Conservation (phyloP, 2,797 vertebrate species). For the Tangara arthus region DNA sequence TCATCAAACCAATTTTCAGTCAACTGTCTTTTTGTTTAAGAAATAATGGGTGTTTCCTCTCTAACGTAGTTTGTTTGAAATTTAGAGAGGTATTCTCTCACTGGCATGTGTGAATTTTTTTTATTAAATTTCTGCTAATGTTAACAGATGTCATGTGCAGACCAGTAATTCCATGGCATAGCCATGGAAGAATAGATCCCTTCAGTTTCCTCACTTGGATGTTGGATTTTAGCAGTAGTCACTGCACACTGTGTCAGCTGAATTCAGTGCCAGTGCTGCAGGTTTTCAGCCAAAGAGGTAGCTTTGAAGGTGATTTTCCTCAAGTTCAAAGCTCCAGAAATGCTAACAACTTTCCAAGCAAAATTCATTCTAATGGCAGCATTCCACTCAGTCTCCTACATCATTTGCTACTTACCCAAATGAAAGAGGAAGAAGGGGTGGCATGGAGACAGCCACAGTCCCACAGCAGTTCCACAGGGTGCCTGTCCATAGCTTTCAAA, state of each 20-base stretch:
- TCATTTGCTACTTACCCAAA: neutral
- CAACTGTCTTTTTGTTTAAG: neutral
- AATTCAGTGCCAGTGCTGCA: neutral
- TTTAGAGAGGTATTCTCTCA: neutral
- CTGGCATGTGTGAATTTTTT: neutral
- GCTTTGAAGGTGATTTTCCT: constrained; percentile 4
- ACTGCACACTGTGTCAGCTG: neutral
- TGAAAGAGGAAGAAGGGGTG: neutral
- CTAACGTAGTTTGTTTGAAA: neutral
- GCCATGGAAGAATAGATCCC: neutral
- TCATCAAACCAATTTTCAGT: neutral
- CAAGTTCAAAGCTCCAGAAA: constrained; percentile 15
- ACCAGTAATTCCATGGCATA: neutral
- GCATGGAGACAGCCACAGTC: neutral
- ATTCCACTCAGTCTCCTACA: neutral
- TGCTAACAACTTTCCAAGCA: neutral
- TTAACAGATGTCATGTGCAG: neutral
- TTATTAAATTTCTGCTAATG: neutral
- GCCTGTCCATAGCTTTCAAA: neutral
- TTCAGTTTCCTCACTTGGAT: neutral
- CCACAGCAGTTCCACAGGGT: neutral
- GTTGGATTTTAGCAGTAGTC: neutral
- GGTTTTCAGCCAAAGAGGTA: neutral
- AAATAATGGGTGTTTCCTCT: neutral
- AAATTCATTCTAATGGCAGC: neutral